Percentiles rank a stretch among this genome's conserved stretches.
phyloP scores from a whole-genome alignment of 1,140 invertebrate species.

The Drosophila watanabei region DNA sequence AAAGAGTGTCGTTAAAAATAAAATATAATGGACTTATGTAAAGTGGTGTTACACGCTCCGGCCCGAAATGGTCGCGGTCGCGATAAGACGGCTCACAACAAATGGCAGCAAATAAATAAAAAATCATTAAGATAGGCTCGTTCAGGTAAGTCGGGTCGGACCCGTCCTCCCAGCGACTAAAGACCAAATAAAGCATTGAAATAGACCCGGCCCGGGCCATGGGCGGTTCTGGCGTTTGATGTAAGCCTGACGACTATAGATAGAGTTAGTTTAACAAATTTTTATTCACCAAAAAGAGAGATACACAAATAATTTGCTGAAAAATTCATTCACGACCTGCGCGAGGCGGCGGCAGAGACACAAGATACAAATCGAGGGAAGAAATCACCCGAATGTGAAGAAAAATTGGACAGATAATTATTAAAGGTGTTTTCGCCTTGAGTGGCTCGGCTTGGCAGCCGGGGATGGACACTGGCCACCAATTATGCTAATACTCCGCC shows the following conservation, averaged over 20 bases:
- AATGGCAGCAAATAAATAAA: slow-evolving; percentile 79
- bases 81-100: slow-evolving; percentile 62
- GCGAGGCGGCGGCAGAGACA: slow-evolving; percentile 25
- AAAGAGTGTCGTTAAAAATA: slow-evolving; percentile 69
- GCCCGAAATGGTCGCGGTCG: slow-evolving; percentile 45
- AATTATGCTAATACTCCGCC: slow-evolving; percentile 76
- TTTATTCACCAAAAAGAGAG: slow-evolving; percentile 68
- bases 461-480: slow-evolving; percentile 66
- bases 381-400: slow-evolving; percentile 53
- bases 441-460: slow-evolving; percentile 46
- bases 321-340: slow-evolving; percentile 77
- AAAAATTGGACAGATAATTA: slow-evolving; percentile 79
- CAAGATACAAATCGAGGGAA: slow-evolving; percentile 34
- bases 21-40: slow-evolving; percentile 73
- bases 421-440: slow-evolving; percentile 78
- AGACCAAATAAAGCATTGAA: slow-evolving; percentile 74
- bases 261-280: slow-evolving; percentile 77
- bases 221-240: slow-evolving; percentile 76
- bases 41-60: slow-evolving; percentile 76
- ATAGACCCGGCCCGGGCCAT: slow-evolving; percentile 38
- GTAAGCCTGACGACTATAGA: slow-evolving; percentile 61
- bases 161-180: slow-evolving; percentile 55
- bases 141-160: slow-evolving; percentile 36
- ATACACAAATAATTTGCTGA: slow-evolving; percentile 69
- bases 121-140: slow-evolving; percentile 73